These are phyloP conservation scores for Apis florea DNA, from an alignment of 1,140 invertebrate species.

Conservation along the genomic window DNA sequence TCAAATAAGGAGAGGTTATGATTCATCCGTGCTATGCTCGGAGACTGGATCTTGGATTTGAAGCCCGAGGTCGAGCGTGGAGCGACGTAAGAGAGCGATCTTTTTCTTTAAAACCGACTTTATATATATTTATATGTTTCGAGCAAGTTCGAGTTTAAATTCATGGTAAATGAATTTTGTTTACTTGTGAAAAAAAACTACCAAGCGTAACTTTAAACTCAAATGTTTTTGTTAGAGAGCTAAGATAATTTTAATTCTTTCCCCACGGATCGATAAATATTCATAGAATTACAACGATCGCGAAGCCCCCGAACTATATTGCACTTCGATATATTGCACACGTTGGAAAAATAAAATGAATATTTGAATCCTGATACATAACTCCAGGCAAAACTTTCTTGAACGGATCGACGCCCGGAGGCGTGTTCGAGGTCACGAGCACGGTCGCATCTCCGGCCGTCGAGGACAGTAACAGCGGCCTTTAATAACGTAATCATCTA, in stretches of 20 bases:
- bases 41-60: background rate
- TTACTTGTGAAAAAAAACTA: no score
- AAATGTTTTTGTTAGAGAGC: no score
- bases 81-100: background rate
- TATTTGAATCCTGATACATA: background rate
- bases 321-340: background rate
- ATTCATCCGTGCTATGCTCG: background rate
- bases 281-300: no score
- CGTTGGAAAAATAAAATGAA: background rate
- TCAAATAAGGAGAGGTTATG: background rate
- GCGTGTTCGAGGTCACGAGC: background rate
- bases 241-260: no score
- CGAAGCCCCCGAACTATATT: background rate
- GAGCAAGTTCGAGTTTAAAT: no score
- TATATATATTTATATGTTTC: no score
- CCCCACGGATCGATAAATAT: no score
- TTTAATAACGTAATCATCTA: constrained; percentile 71
- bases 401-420: background rate
- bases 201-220: no score
- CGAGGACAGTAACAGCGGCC: constrained; percentile 62
- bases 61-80: background rate
- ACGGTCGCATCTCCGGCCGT: constrained; percentile 23
- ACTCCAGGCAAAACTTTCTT: background rate
- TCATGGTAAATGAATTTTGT: no score
- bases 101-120: no score